A percentile compares a stretch with the other conserved stretches of the same genome.
Conservation (phyloP, 2,888 invertebrate species). For the Conchocele bisecta region DNA sequence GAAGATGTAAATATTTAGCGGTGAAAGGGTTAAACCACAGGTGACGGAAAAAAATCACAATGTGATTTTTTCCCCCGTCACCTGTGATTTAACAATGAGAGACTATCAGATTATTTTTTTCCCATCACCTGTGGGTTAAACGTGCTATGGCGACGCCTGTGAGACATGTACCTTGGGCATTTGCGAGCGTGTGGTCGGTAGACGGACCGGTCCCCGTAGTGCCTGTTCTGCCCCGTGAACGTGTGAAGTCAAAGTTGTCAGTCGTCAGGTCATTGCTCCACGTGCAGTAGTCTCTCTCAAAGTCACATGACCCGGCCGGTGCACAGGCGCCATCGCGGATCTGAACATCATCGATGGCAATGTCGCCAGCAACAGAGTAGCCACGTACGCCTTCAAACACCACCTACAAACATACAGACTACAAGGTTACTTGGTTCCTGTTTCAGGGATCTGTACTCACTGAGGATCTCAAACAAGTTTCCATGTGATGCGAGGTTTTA, state of each 20-base stretch:
- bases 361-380: conserved; percentile 64
- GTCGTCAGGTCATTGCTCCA: conserved; percentile 60
- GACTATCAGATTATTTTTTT: too few species aligned
- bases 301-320: conserved; percentile 72
- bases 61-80: too few species aligned
- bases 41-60: too few species aligned
- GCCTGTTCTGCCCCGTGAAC: conserved; percentile 58
- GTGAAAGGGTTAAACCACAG: too few species aligned
- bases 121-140: too few species aligned
- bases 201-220: conserved; percentile 70
- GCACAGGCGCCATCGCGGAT: conserved; percentile 65
- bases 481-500: too few species aligned
- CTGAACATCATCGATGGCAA: conserved; percentile 78
- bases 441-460: too few species aligned
- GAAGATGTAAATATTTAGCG: too few species aligned
- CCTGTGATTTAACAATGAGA: too few species aligned
- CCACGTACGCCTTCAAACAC: conserved; percentile 76
- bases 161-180: conserved; percentile 50
- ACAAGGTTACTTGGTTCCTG: too few species aligned
- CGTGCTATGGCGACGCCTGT: too few species aligned
- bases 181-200: conserved; percentile 70
- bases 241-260: conserved; percentile 77
- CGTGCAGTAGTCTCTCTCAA: conserved; percentile 72
- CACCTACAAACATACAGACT: conserved; percentile 68
- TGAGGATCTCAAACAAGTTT: too few species aligned